A percentile compares a stretch with the other conserved stretches of the same genome.
Conservation (phyloP, 2,888 invertebrate genomes). For the Dryobotodes eremita region DNA sequence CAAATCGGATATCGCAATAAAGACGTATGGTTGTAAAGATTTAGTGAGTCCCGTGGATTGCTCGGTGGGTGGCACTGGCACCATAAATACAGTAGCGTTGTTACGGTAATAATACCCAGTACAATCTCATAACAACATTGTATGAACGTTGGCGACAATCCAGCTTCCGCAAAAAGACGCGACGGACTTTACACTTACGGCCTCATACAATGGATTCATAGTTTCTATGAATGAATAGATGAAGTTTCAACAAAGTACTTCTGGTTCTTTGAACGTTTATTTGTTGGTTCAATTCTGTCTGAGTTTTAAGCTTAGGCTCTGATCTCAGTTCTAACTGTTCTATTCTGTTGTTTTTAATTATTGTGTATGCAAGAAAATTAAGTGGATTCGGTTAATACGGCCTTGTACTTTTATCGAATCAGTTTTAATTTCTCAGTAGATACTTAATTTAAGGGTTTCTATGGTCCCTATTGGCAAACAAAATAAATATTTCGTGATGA, state of each 20-base stretch:
- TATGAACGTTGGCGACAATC: slow-evolving; percentile 77
- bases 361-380: neutral
- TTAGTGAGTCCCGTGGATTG: slow-evolving; percentile 56
- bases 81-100: slow-evolving; percentile 69
- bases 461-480: neutral
- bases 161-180: slow-evolving; percentile 74
- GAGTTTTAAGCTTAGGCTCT: neutral
- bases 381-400: neutral
- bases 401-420: neutral
- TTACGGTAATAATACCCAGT: slow-evolving; percentile 70
- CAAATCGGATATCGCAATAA: slow-evolving; percentile 45
- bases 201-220: slow-evolving; percentile 58
- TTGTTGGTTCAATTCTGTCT: slow-evolving; percentile 3
- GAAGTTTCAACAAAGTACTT: slow-evolving; percentile 50
- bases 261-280: slow-evolving; percentile 18
- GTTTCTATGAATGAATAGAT: slow-evolving; percentile 54
- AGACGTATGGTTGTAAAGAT: slow-evolving; percentile 54
- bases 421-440: neutral
- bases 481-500: neutral
- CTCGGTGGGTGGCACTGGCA: slow-evolving; percentile 37
- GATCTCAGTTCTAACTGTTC: slow-evolving; percentile 10
- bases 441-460: neutral
- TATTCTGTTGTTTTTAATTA: slow-evolving; percentile 17
- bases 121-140: slow-evolving; percentile 82
- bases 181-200: slow-evolving; percentile 62